Conservation (phyloP, 37 sponge, comb jelly and placozoan species). For the Hexactinellida sp. region DNA sequence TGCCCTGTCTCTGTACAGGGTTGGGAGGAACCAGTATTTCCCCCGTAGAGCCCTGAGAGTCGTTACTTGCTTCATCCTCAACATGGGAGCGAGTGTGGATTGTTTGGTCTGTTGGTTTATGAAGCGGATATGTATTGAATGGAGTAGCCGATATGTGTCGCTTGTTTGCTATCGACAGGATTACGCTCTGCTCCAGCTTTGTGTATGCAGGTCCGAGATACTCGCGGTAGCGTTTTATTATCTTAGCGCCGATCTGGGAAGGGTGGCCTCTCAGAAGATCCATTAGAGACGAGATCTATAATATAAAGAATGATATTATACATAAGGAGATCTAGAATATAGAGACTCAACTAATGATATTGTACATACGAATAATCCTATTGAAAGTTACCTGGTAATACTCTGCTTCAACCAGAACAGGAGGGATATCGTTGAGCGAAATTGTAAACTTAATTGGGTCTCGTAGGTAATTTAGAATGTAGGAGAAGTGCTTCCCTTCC, state of each 20-base stretch:
- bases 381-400: slow-evolving; percentile 4
- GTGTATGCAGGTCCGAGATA: not conserved
- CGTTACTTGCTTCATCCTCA: not conserved
- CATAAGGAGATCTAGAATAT: not conserved
- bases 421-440: not conserved
- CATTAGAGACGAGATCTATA: not conserved
- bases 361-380: too few relatives aligned
- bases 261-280: not conserved
- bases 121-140: not conserved
- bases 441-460: not conserved
- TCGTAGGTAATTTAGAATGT: not conserved
- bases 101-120: not conserved
- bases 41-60: not conserved
- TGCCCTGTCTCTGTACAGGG: not conserved
- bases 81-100: not conserved
- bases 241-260: not conserved
- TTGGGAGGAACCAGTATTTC: not conserved
- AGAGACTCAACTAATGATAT: not conserved
- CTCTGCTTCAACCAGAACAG: not conserved
- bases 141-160: not conserved
- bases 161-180: not conserved
- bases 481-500: not conserved
- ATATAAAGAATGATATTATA: not conserved
- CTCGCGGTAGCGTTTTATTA: not conserved
- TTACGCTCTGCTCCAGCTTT: not conserved